Evolutionary conservation across 2,797 vertebrate species (phyloP).

Genomic region (Dermochelys coriacea): DNA sequence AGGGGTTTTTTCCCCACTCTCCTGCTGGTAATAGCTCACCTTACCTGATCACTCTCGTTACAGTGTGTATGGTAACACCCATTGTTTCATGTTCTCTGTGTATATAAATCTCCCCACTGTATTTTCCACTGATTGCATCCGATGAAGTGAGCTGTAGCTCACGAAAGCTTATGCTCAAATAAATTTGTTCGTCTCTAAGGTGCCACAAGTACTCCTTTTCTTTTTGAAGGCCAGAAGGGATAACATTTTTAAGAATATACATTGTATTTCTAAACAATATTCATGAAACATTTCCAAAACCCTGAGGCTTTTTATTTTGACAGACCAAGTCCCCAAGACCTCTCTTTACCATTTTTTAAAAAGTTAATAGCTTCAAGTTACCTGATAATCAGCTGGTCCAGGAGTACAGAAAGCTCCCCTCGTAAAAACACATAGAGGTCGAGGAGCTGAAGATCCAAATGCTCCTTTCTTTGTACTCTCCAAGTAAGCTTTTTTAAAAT

Average conservation of each 20-base stretch:
- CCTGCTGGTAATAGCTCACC: too few species aligned
- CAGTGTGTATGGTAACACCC: too few species aligned
- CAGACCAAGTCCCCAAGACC: not conserved
- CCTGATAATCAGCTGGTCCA: conserved; percentile 81
- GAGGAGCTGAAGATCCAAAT: conserved; percentile 80
- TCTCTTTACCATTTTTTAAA: not conserved
- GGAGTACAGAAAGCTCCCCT: conserved; percentile 69
- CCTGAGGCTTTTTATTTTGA: not conserved
- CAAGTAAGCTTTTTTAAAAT: not conserved
- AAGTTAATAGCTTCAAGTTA: conserved; percentile 31
- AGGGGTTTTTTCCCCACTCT: too few species aligned
- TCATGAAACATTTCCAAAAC: not conserved
- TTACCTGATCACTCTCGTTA: too few species aligned
- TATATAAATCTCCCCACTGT: too few species aligned
- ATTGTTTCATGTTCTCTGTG: too few species aligned
- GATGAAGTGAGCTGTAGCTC: too few species aligned
- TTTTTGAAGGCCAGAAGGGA: not conserved
- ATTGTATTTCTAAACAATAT: not conserved
- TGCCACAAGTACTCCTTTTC: too few species aligned
- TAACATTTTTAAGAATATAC: not conserved
- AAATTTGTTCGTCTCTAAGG: too few species aligned
- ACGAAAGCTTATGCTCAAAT: too few species aligned
- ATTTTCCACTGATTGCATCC: too few species aligned
- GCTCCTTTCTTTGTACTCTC: conserved; percentile 35
- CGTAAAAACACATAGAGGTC: conserved; percentile 57